Base-by-base conservation (phyloP, 2,797 vertebrate genomes). In the Tokudaia muenninki region DNA sequence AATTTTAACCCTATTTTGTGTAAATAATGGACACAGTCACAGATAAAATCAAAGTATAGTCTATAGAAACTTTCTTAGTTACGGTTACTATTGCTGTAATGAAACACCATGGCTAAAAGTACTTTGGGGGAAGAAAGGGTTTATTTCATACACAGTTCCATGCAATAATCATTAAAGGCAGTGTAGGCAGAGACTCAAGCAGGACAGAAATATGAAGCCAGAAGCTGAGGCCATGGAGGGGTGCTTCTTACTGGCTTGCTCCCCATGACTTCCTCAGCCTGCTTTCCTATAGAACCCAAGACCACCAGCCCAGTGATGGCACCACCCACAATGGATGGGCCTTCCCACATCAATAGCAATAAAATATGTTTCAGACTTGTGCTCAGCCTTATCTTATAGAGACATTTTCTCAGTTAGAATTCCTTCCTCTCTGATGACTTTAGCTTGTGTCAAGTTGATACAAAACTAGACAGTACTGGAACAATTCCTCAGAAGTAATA, bases 11-110 rank as follows among this genome's bases (percentile, higher is more conserved):
- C 24, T 50, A 37, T 78, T 93, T 74, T 61, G 91, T n/a, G 0
- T 21, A 83, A 87, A 6, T 31, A 4, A 94, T 21, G 6, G 57
- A 44, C 47, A 50, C 26, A 86, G 72, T 37, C 63, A 88, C 4
- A 88, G n/a, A 94, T 83, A 91, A 67, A 81, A 94, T 83, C 65
- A 92, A 95, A 72, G 19, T 70, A 70, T 82, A 81, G 91, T 80
- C 6, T 41, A 41, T 24, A 89, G 72, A 34, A 52, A 87, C 63
- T 67, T 11, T 67, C 19, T n/a, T n/a, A 84, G 82, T 47, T 47
- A 52, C 21, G 31, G 6, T 70, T 24, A 52, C 63, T 87, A 24
- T n/a, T 24, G 31, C 21, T 67, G 31, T 5, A 31, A 70, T 70
- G 47, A 87, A 87, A n/a, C 63, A 70, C 44, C 31, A 70, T 26